Conservation (phyloP, 2,888 invertebrate species). For the Carterocephalus palaemon region DNA sequence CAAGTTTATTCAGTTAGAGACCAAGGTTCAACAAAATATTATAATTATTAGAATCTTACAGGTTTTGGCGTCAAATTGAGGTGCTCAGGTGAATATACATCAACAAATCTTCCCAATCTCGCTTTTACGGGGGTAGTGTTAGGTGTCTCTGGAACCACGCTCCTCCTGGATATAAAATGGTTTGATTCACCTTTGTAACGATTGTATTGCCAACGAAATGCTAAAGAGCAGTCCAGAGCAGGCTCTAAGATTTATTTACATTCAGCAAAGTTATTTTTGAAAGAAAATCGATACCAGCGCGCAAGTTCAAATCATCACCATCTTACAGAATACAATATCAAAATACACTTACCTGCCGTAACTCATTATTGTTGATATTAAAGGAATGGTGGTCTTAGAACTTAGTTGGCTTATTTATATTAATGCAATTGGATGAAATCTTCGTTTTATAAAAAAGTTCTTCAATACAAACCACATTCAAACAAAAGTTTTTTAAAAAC, state of each 20-base stretch:
- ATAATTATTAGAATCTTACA: constrained; percentile 46
- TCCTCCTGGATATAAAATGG: constrained; percentile 5
- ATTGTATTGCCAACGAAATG: constrained; percentile 39
- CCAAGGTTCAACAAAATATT: constrained; percentile 1
- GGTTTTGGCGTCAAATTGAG: constrained; percentile 66
- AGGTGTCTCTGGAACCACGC: constrained; percentile 43
- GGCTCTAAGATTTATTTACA: constrained; percentile 77
- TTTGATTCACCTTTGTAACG: neutral
- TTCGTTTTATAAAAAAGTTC: too few species aligned
- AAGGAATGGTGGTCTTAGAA: neutral
- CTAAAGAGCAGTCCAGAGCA: constrained; percentile 50
- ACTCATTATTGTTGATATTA: constrained; percentile 8
- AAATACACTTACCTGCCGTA: constrained; percentile 1
- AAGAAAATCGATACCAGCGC: constrained; percentile 77
- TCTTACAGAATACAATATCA: neutral
- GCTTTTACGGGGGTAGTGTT: constrained; percentile 58
- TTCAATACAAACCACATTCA: too few species aligned
- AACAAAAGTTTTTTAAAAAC: too few species aligned
- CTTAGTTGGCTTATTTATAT: constrained; percentile 7
- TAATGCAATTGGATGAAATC: too few species aligned
- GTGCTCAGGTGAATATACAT: constrained; percentile 73
- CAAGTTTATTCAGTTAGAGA: neutral
- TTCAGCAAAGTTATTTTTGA: constrained; percentile 69
- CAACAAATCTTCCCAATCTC: constrained; percentile 63
- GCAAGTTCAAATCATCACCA: constrained; percentile 60